A percentile compares a stretch with the other conserved stretches of the same genome.
These are phyloP conservation scores for Antedon mediterranea DNA, from an alignment of 53 echinoderm and acorn worm species.

Conservation along the genomic window DNA sequence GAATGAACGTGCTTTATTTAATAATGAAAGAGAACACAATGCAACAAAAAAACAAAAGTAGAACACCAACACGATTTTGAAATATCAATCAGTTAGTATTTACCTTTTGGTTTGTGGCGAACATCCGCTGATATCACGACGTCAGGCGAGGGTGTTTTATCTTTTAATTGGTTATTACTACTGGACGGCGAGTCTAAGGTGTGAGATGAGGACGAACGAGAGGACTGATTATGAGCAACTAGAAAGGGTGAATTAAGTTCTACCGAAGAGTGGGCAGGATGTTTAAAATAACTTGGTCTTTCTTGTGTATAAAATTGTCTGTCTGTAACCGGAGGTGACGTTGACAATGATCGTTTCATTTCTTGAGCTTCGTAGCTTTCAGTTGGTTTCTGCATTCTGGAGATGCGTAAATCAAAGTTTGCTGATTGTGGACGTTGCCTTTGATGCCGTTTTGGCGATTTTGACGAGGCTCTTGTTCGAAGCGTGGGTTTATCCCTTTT, in stretches of 20 bases:
- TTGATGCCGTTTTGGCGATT: not conserved
- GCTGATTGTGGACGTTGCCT: not conserved
- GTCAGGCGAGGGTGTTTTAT: not conserved
- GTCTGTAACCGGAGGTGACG: not conserved
- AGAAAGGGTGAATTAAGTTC: not conserved
- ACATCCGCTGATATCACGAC: not conserved
- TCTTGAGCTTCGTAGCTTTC: not conserved
- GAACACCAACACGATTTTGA: no score
- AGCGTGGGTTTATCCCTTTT: not conserved
- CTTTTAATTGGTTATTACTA: not conserved
- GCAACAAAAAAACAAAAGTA: no score
- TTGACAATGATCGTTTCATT: not conserved
- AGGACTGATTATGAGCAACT: not conserved
- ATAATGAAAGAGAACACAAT: no score
- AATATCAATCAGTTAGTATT: not conserved
- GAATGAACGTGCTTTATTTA: no score
- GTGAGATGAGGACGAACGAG: not conserved
- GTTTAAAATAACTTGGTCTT: not conserved
- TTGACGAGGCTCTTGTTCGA: not conserved
- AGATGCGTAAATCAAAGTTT: not conserved
- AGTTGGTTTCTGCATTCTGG: not conserved
- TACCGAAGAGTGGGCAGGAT: not conserved
- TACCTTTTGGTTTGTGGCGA: not conserved
- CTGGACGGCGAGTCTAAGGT: not conserved
- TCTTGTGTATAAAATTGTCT: not conserved